Conservation (phyloP, 2,797 vertebrate species). For the Bradypodion pumilum region DNA sequence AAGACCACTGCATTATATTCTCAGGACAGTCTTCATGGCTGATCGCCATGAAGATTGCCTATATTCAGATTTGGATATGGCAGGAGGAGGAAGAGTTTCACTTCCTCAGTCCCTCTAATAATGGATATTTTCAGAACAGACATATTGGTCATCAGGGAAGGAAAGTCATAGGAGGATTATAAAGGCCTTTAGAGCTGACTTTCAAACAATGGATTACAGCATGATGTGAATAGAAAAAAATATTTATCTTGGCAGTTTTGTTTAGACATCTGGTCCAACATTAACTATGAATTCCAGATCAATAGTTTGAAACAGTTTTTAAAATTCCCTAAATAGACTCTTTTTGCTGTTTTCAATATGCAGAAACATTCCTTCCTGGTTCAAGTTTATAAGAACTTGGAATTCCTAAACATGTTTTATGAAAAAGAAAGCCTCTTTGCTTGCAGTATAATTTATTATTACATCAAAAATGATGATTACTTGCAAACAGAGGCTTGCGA, state of each 20-base stretch:
- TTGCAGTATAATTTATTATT: neutral
- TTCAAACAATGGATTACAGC: constrained; percentile 47
- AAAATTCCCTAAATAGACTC: constrained; percentile 58
- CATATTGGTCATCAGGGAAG: constrained; percentile 33
- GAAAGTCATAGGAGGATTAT: constrained; percentile 39
- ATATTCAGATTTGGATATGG: too few species aligned
- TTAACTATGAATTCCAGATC: constrained; percentile 62
- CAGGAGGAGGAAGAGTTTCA: neutral
- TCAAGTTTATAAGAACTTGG: constrained; percentile 51
- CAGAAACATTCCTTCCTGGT: constrained; percentile 50
- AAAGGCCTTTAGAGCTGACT: constrained; percentile 35
- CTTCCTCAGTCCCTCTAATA: neutral
- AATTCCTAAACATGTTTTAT: neutral
- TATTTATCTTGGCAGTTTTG: constrained; percentile 31
- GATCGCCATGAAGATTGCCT: too few species aligned
- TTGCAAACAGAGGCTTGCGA: neutral
- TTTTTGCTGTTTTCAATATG: constrained; percentile 48
- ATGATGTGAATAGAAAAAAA: constrained; percentile 32
- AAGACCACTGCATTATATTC: too few species aligned
- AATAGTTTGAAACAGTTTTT: constrained; percentile 58
- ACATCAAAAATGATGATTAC: neutral
- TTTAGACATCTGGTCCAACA: constrained; percentile 49
- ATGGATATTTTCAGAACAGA: neutral
- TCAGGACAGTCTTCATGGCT: too few species aligned
- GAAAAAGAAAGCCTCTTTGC: neutral